A percentile compares a stretch with the other conserved stretches of the same genome.
Conservation (phyloP, 2,888 invertebrate genomes). For the Troides aeacus region DNA sequence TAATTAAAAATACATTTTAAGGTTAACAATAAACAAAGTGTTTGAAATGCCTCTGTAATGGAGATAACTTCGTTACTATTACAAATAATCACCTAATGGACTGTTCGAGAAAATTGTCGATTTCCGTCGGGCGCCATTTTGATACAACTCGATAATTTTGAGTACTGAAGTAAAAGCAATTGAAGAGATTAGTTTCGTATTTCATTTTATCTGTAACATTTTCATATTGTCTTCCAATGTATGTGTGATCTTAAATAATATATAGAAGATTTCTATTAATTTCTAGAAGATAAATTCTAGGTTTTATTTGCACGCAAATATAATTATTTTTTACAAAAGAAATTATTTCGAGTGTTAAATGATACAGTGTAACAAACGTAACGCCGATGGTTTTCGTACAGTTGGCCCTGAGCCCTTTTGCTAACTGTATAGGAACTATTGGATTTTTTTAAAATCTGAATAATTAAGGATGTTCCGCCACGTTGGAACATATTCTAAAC, state of each 20-base stretch:
- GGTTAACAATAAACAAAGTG: no score
- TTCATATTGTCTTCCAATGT: slow-evolving; percentile 76
- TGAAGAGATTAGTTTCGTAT: slow-evolving; percentile 46
- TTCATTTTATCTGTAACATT: slow-evolving; percentile 42
- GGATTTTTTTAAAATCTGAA: not conserved
- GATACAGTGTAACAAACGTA: slow-evolving; percentile 60
- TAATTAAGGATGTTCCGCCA: slow-evolving; percentile 1
- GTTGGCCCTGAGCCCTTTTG: slow-evolving; percentile 27
- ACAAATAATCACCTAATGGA: no score
- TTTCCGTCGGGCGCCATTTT: slow-evolving; percentile 8
- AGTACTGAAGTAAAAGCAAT: slow-evolving; percentile 67
- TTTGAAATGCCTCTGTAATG: no score
- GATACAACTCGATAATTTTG: not conserved
- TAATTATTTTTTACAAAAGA: no score
- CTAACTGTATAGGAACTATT: slow-evolving; percentile 25
- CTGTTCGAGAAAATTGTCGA: no score
- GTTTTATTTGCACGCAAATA: slow-evolving; percentile 33
- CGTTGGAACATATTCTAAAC: slow-evolving; percentile 31
- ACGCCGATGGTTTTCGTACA: slow-evolving; percentile 23
- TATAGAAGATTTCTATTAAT: slow-evolving; percentile 29
- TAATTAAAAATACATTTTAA: no score
- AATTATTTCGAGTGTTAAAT: slow-evolving; percentile 21
- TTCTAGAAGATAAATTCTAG: slow-evolving; percentile 36
- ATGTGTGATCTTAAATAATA: slow-evolving; percentile 61
- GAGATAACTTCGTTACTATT: no score